A percentile compares a stretch with the other conserved stretches of the same genome.
phyloP scores from a whole-genome alignment of 2,797 vertebrate genomes.

The Sebastes trivittatus region DNA sequence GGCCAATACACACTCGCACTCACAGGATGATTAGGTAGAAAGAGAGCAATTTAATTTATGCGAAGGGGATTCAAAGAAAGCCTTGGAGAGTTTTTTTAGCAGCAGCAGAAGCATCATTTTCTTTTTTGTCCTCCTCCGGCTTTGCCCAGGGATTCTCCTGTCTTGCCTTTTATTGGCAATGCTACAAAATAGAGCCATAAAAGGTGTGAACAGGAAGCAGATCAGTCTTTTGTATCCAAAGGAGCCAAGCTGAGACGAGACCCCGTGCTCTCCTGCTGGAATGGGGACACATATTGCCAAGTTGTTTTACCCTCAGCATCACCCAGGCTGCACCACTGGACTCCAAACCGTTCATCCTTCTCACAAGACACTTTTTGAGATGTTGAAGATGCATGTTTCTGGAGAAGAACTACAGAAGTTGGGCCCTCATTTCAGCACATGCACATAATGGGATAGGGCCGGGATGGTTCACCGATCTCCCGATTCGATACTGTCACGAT shows the following conservation, averaged over 20 bases:
- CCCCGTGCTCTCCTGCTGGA: neutral
- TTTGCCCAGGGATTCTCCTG: conserved; percentile 1
- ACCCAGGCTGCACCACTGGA: neutral
- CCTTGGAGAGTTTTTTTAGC: conserved; percentile 26
- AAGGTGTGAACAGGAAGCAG: conserved; percentile 16
- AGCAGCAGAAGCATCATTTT: conserved; percentile 6
- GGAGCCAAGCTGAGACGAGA: neutral
- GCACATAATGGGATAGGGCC: neutral
- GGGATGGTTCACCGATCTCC: too few species aligned
- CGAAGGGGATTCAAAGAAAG: conserved; percentile 30
- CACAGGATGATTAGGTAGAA: conserved; percentile 12
- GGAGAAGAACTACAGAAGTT: neutral
- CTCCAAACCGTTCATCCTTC: neutral
- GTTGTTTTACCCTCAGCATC: neutral
- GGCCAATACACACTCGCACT: neutral
- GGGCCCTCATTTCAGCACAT: neutral
- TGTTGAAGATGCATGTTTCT: too few species aligned
- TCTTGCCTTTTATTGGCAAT: conserved; percentile 6
- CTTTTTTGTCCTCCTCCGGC: conserved; percentile 16
- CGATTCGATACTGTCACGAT: too few species aligned
- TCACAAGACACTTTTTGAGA: neutral
- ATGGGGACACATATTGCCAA: neutral
- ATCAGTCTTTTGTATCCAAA: conserved; percentile 23
- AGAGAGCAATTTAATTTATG: conserved; percentile 9
- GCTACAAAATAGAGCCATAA: conserved; percentile 32